These are phyloP conservation scores for Brachirus orientalis DNA, from an alignment of 2,113 vertebrate species.

Conservation along the genomic window DNA sequence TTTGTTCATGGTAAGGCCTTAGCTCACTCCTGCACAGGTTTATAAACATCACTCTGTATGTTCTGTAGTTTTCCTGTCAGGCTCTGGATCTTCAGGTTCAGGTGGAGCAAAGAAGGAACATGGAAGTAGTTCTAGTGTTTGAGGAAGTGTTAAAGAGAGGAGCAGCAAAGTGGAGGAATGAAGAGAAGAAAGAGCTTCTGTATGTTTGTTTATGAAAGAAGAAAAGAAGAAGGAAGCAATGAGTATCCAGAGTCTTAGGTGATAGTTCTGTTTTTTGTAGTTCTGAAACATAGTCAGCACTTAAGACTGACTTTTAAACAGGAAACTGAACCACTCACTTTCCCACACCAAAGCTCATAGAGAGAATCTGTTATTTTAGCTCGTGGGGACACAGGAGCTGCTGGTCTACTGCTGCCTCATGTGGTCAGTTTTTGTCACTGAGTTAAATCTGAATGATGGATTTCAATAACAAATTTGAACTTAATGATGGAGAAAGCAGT, in stretches of 20 bases:
- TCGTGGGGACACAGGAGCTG: too few relatives aligned
- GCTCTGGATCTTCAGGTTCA: slow-evolving; percentile 39
- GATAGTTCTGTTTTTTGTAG: background rate
- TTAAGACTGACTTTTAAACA: too few relatives aligned
- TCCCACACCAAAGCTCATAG: background rate
- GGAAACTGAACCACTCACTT: background rate
- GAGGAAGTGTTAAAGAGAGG: slow-evolving; percentile 44
- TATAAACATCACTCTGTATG: background rate
- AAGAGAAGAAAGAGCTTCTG: background rate
- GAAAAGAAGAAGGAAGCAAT: background rate
- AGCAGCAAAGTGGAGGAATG: background rate
- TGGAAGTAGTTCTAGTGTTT: slow-evolving; percentile 46
- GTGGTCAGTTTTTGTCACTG: too few relatives aligned
- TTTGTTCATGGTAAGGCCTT: slow-evolving; percentile 50
- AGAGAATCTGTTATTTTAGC: too few relatives aligned
- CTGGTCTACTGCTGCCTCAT: background rate
- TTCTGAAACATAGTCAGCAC: background rate
- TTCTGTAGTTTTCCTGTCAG: slow-evolving; percentile 16
- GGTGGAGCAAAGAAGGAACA: background rate
- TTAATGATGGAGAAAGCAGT: too few relatives aligned
- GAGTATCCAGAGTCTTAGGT: slow-evolving; percentile 39
- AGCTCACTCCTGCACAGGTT: background rate
- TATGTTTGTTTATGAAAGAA: slow-evolving; percentile 13
- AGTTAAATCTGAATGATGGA: too few relatives aligned
- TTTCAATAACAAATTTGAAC: background rate